Evolutionary conservation across 2,888 invertebrate species (phyloP).

Genomic region (Eurois occulta): DNA sequence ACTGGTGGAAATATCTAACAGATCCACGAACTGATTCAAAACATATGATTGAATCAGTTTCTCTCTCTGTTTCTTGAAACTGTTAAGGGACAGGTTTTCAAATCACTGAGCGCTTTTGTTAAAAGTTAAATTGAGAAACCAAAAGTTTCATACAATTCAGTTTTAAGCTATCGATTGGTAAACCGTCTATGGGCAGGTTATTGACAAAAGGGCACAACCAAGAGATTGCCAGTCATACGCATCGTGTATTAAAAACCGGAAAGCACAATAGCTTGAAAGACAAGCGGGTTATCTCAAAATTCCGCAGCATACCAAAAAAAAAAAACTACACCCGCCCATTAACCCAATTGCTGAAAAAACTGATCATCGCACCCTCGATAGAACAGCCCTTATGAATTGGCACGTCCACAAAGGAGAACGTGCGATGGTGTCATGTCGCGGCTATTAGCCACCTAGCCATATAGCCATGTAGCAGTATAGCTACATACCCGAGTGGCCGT

Average conservation of each 20-base stretch:
- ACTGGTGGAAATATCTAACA: slow-evolving; percentile 2
- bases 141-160: neutral
- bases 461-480: slow-evolving; percentile 2
- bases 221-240: neutral
- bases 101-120: neutral
- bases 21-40: slow-evolving; percentile 23
- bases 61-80: neutral
- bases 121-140: neutral
- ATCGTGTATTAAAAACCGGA: no score
- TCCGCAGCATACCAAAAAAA: neutral
- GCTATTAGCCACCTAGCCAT: slow-evolving; percentile 56
- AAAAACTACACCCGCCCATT: slow-evolving; percentile 15
- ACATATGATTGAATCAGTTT: neutral
- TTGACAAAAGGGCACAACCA: neutral
- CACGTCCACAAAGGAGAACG: slow-evolving; percentile 64
- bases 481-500: slow-evolving; percentile 28
- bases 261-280: neutral
- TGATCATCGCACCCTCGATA: slow-evolving; percentile 55
- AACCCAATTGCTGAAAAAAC: slow-evolving; percentile 63
- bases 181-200: neutral
- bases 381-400: slow-evolving; percentile 61
- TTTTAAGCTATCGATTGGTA: neutral
- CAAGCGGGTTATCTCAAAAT: neutral
- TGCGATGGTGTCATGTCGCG: slow-evolving; percentile 52
- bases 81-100: neutral